These are phyloP conservation scores for Tupiocoris notatus DNA, from an alignment of 2,888 invertebrate genomes.

Conservation along the genomic window DNA sequence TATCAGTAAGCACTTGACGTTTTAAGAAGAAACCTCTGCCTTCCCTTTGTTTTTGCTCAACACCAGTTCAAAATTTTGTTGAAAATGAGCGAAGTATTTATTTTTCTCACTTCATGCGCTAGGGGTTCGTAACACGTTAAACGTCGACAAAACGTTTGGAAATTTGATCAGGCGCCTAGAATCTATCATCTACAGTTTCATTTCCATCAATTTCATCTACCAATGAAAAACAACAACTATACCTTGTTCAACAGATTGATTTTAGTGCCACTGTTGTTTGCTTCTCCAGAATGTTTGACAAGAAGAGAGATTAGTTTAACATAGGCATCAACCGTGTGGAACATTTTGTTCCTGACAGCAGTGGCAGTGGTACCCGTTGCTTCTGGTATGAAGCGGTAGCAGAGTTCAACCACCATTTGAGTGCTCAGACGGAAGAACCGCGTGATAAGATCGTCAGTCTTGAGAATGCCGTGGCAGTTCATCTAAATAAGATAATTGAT, in stretches of 20 bases:
- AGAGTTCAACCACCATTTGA: slow-evolving; percentile 93
- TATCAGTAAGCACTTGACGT: too few relatives aligned
- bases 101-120: too few relatives aligned
- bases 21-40: too few relatives aligned
- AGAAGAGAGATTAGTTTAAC: slow-evolving; percentile 89
- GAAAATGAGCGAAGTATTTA: too few relatives aligned
- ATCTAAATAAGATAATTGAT: slow-evolving; percentile 61
- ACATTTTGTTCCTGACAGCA: slow-evolving; percentile 80
- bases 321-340: slow-evolving; percentile 92
- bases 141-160: too few relatives aligned
- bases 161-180: too few relatives aligned
- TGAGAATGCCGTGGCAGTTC: slow-evolving; percentile 93
- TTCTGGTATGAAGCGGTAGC: slow-evolving; percentile 80
- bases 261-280: slow-evolving; percentile 89
- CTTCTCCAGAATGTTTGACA: slow-evolving; percentile 91
- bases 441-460: slow-evolving; percentile 95
- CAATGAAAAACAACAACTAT: too few relatives aligned
- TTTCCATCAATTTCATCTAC: too few relatives aligned
- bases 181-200: too few relatives aligned
- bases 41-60: too few relatives aligned
- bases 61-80: too few relatives aligned
- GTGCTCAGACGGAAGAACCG: slow-evolving; percentile 95
- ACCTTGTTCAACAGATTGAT: slow-evolving; percentile 94
- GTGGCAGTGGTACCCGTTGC: slow-evolving; percentile 61
- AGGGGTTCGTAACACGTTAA: too few relatives aligned